phyloP scores from a whole-genome alignment of 2,113 vertebrate species.

The Tragulus kanchil region DNA sequence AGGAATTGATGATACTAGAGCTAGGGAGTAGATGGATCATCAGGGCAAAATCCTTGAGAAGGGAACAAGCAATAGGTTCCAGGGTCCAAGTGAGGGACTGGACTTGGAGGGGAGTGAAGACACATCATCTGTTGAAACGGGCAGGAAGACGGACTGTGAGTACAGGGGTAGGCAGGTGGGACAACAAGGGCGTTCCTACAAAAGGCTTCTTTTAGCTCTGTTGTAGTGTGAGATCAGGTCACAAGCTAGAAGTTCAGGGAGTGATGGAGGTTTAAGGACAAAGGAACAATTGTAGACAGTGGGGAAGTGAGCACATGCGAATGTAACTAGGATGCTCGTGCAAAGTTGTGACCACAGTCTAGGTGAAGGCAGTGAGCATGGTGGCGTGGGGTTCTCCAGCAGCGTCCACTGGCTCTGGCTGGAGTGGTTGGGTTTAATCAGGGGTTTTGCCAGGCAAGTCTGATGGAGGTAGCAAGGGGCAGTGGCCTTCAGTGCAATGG shows the following conservation, averaged over 20 bases:
- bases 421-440: neutral
- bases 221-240: neutral
- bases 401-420: neutral
- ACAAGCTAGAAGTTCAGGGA: neutral
- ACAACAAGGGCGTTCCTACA: neutral
- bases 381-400: neutral
- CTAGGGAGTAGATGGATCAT: neutral
- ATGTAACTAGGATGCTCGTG: neutral
- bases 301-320: neutral
- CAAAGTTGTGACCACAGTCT: neutral
- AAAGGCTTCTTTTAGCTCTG: neutral
- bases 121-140: neutral
- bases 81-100: neutral
- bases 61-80: neutral
- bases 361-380: neutral
- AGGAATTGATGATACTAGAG: neutral
- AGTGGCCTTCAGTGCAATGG: neutral
- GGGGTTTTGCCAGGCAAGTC: neutral
- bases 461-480: neutral
- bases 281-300: neutral
- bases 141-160: neutral
- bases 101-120: neutral
- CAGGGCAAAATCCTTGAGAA: neutral
- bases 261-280: neutral
- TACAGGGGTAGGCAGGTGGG: neutral